phyloP scores from a whole-genome alignment of 2,797 vertebrate genomes.

The Protosalanx chinensis region DNA sequence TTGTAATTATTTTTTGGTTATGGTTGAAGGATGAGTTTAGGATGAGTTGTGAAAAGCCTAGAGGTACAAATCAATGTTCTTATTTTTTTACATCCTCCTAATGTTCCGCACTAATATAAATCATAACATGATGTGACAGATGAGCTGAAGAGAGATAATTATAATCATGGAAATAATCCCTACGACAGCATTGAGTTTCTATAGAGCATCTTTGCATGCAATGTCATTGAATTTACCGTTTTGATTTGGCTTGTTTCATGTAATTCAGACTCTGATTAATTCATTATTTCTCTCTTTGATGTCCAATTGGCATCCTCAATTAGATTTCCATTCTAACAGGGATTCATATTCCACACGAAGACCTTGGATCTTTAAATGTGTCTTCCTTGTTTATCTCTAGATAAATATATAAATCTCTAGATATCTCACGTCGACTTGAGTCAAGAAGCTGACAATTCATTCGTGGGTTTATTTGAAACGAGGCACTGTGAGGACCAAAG shows the following conservation, averaged over 20 bases:
- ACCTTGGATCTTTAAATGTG: constrained; percentile 17
- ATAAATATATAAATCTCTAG: too few relatives aligned
- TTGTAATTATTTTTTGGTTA: background rate
- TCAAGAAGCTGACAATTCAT: background rate
- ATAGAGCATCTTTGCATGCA: constrained; percentile 15
- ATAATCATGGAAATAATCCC: constrained; percentile 6
- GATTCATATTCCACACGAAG: constrained; percentile 15
- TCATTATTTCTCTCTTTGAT: constrained; percentile 61
- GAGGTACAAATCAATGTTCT: background rate
- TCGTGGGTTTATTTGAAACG: background rate
- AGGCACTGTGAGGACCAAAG: too few relatives aligned
- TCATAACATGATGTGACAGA: background rate
- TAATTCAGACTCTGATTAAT: constrained; percentile 31
- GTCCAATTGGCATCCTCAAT: constrained; percentile 45
- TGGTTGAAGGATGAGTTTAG: constrained; percentile 7
- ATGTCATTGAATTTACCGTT: constrained; percentile 38
- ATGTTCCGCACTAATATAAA: background rate
- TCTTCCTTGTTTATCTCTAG: constrained; percentile 16
- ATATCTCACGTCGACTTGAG: constrained; percentile 2
- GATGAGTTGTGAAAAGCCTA: constrained; percentile 15
- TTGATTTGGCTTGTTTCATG: constrained; percentile 48
- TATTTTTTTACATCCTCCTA: constrained; percentile 12
- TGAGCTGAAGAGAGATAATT: background rate
- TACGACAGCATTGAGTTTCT: constrained; percentile 4
- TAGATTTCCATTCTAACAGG: constrained; percentile 44